These are phyloP conservation scores for Muscicapa adusta DNA, from an alignment of 2,113 vertebrate genomes.

Conservation along the genomic window DNA sequence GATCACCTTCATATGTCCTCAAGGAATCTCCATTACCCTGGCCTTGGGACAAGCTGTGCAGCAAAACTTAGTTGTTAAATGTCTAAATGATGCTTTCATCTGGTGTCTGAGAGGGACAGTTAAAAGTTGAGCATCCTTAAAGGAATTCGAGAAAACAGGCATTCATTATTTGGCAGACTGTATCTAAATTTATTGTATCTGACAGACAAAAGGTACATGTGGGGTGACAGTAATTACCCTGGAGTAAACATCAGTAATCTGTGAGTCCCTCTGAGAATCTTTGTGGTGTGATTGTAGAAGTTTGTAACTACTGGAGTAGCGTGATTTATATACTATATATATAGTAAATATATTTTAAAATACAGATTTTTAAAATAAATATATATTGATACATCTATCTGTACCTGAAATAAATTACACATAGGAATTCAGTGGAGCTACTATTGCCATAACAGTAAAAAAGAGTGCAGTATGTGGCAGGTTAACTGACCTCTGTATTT, in stretches of 20 bases:
- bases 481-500: not conserved
- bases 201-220: not conserved
- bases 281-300: not conserved
- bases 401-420: not conserved
- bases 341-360: not conserved
- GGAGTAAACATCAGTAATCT: not conserved
- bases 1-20: not conserved
- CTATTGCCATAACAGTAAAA: not conserved
- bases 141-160: not conserved
- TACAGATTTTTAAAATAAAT: not conserved
- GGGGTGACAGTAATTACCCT: not conserved
- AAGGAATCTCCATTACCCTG: not conserved
- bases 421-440: not conserved
- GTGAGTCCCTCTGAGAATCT: not conserved
- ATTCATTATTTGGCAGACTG: not conserved
- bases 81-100: not conserved
- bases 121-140: not conserved
- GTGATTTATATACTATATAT: not conserved
- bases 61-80: not conserved
- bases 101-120: not conserved
- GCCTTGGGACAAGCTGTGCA: not conserved
- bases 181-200: not conserved
- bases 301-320: not conserved
- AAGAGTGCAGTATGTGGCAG: not conserved
- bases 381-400: not conserved